Evolutionary conservation across 2,888 invertebrate species (phyloP), one percentile per base, ranked within the genome.

Genomic region (Steinernema scapterisci): DNA sequence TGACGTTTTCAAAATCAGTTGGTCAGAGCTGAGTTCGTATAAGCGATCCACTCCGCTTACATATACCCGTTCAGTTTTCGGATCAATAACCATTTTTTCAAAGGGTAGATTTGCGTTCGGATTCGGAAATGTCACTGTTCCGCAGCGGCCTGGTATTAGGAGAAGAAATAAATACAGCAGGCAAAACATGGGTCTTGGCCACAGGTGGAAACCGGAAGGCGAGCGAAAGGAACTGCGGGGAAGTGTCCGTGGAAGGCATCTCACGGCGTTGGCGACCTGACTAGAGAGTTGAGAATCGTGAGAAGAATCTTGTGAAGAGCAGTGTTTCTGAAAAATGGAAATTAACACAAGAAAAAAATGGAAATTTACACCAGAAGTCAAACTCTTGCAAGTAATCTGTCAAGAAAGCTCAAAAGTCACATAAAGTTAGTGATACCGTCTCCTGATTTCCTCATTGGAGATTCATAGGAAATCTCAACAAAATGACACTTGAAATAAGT

Each of bases 21-120:
- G 81, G 72, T 75, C 79, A 9, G 83, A 79, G 19, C 75, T 77
- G 51, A 86, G 73, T 71, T 86, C 86, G 77, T 85, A 86, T n/a
- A 86, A 78, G 70, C 82, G 82, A 73, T 86, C 84, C 48, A 86
- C 84, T 38, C 81, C 86, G n/a, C 86, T 86, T 21, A 86, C 82
- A 75, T 86, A 86, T 7, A 86, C 78, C 70, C 85, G 80, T 48
- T 80, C 81, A 11, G 85, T 84, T 25, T 83, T 79, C 51, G 82
- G 81, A 74, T 84, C 84, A 73, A 83, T 78, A 5, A 82, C 84
- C 84, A 71, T 71, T 27, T 71, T 71, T 44, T 71, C 23, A 23
- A 71, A 71, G 23, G 46, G 71, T 23, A n/a, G 11, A 25, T 44
- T 13, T 45, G 11, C 44, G 46, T 71, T 19, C 11, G 46, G 51